These are phyloP conservation scores for Coleophora deauratella DNA, from an alignment of 2,888 invertebrate species.

Conservation along the genomic window DNA sequence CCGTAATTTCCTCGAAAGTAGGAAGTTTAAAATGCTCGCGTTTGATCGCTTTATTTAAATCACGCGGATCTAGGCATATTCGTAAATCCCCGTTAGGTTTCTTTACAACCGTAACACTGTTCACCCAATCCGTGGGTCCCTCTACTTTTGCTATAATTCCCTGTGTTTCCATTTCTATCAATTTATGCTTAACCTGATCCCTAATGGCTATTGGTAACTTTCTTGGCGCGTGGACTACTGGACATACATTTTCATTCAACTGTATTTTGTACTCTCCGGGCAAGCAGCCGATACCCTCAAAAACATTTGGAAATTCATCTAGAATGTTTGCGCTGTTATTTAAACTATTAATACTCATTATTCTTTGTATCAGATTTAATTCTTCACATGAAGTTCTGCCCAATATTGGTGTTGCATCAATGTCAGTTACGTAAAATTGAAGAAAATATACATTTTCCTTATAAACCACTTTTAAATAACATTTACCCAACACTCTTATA, in stretches of 20 bases:
- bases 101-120: slow-evolving; percentile 19
- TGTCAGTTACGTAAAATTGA: slow-evolving; percentile 13
- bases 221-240: slow-evolving; percentile 18
- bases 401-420: slow-evolving; percentile 12
- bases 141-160: slow-evolving; percentile 19
- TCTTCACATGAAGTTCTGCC: slow-evolving; percentile 14
- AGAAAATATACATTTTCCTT: slow-evolving; percentile 12
- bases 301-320: slow-evolving; percentile 10
- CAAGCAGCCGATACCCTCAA: slow-evolving; percentile 12
- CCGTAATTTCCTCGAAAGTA: slow-evolving; percentile 4
- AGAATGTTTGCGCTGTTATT: not conserved
- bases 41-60: slow-evolving; percentile 18
- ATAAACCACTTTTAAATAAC: slow-evolving; percentile 11
- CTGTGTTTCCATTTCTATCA: slow-evolving; percentile 16
- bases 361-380: slow-evolving; percentile 13
- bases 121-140: slow-evolving; percentile 22
- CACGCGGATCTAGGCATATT: slow-evolving; percentile 21
- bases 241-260: slow-evolving; percentile 6
- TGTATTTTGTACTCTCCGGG: slow-evolving; percentile 13
- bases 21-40: slow-evolving; percentile 14
- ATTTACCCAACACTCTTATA: slow-evolving; percentile 14
- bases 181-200: slow-evolving; percentile 15
- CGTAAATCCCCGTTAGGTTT: slow-evolving; percentile 21
- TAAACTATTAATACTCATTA: not conserved
- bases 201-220: slow-evolving; percentile 18